phyloP scores from a whole-genome alignment of 2,888 invertebrate genomes.

The Timema podura region DNA sequence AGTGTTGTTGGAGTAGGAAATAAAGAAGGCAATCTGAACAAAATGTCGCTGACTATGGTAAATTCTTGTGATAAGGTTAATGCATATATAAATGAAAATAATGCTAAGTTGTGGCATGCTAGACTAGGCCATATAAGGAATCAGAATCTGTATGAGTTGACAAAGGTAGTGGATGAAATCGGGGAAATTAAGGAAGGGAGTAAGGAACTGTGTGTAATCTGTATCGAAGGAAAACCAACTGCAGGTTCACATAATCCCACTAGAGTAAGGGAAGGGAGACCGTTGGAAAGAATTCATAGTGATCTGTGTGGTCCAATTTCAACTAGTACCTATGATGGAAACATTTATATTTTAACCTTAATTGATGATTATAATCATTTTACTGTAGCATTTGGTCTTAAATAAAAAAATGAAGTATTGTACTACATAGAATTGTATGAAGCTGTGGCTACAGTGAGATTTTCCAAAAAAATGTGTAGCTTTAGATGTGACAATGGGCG shows the following conservation, averaged over 20 bases:
- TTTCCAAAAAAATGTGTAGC: neutral
- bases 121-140: slow-evolving; percentile 1
- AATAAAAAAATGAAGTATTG: neutral
- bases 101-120: slow-evolving; percentile 8
- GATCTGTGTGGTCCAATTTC: slow-evolving; percentile 8
- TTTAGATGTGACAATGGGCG: slow-evolving; percentile 9
- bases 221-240: too few species aligned
- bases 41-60: neutral
- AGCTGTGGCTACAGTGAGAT: slow-evolving; percentile 3
- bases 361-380: slow-evolving; percentile 14
- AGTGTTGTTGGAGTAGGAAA: neutral
- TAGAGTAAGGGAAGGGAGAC: neutral
- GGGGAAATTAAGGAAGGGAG: neutral
- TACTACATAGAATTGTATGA: slow-evolving; percentile 8
- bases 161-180: neutral
- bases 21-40: neutral
- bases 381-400: slow-evolving; percentile 4
- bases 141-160: neutral
- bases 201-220: too few species aligned
- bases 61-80: neutral
- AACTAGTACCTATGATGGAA: neutral
- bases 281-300: slow-evolving; percentile 1
- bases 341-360: neutral
- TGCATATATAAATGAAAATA: neutral
- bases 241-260: too few species aligned